Percentiles rank a stretch among this genome's conserved stretches.
Conservation (phyloP, 1,140 invertebrate genomes). For the Meloidogyne exigua region DNA sequence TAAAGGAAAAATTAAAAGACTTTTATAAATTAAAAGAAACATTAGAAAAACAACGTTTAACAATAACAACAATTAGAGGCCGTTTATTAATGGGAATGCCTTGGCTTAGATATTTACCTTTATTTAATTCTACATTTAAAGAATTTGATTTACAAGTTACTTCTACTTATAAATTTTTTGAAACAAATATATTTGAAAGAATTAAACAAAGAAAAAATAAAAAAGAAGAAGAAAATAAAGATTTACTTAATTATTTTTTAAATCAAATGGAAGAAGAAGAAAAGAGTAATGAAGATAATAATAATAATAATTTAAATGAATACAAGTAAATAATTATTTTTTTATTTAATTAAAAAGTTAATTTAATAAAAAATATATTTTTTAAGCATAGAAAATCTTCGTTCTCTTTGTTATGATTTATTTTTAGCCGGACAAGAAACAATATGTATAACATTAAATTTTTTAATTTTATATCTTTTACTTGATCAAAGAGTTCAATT, state of each 20-base stretch:
- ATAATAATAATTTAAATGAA: neutral
- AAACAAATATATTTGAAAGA: conserved; percentile 13
- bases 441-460: conserved; percentile 20
- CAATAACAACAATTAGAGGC: neutral
- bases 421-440: conserved; percentile 32
- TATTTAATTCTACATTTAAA: conserved; percentile 14
- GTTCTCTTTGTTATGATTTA: conserved; percentile 13
- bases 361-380: too few species aligned
- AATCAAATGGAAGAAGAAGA: conserved; percentile 9
- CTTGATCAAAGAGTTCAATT: conserved; percentile 20
- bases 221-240: neutral
- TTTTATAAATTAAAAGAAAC: conserved; percentile 15
- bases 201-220: conserved; percentile 9
- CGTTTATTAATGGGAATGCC: conserved; percentile 17
- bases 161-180: conserved; percentile 3
- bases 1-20: conserved; percentile 12
- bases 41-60: conserved; percentile 9
- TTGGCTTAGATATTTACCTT: conserved; percentile 22
- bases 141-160: conserved; percentile 15
- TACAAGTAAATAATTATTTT: neutral
- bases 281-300: neutral
- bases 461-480: conserved; percentile 30
- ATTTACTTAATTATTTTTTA: conserved; percentile 21
- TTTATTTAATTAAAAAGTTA: too few species aligned
- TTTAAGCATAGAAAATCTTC: conserved; percentile 26